Evolutionary conservation across 1,140 invertebrate genomes (phyloP).

Genomic region (Brachionus koreanus): DNA sequence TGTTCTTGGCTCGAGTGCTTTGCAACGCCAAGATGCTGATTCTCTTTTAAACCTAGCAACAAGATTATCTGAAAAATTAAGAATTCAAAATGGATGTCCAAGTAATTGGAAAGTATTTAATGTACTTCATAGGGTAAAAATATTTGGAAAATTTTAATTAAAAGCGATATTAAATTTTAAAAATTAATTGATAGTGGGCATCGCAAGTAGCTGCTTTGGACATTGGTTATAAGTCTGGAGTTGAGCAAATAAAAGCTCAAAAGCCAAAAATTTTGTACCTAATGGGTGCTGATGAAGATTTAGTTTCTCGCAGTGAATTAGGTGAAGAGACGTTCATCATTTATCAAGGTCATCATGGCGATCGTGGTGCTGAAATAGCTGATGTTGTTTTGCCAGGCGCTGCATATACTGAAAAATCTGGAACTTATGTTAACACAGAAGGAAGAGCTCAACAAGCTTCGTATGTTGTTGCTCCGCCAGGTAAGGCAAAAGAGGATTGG

Average conservation of each 20-base stretch:
- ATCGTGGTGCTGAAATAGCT: conserved; percentile 82
- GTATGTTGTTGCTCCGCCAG: conserved; percentile 84
- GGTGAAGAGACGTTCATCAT: conserved; percentile 75
- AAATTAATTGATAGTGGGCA: conserved; percentile 53
- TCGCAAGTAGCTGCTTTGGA: conserved; percentile 90
- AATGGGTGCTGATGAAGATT: conserved; percentile 83
- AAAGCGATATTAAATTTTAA: neutral
- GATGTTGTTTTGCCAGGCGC: conserved; percentile 87
- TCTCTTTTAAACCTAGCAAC: conserved; percentile 67
- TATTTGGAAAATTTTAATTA: conserved; percentile 64
- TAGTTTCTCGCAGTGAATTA: conserved; percentile 72
- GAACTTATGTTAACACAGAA: conserved; percentile 93
- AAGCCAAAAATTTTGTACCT: conserved; percentile 79
- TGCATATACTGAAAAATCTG: conserved; percentile 98
- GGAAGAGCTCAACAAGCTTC: conserved; percentile 89
- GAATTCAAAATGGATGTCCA: conserved; percentile 38
- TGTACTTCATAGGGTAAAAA: conserved; percentile 70
- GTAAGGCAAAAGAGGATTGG: conserved; percentile 92
- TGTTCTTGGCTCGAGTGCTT: conserved; percentile 78
- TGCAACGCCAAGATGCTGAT: conserved; percentile 74
- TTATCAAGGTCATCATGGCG: conserved; percentile 88
- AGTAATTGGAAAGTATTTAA: conserved; percentile 76
- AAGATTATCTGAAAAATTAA: conserved; percentile 62
- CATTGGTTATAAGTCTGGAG: conserved; percentile 59
- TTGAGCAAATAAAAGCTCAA: conserved; percentile 66